A percentile compares a stretch with the other conserved stretches of the same genome.
These are phyloP conservation scores for Lapara coniferarum DNA, from an alignment of 2,888 invertebrate species.

Conservation along the genomic window DNA sequence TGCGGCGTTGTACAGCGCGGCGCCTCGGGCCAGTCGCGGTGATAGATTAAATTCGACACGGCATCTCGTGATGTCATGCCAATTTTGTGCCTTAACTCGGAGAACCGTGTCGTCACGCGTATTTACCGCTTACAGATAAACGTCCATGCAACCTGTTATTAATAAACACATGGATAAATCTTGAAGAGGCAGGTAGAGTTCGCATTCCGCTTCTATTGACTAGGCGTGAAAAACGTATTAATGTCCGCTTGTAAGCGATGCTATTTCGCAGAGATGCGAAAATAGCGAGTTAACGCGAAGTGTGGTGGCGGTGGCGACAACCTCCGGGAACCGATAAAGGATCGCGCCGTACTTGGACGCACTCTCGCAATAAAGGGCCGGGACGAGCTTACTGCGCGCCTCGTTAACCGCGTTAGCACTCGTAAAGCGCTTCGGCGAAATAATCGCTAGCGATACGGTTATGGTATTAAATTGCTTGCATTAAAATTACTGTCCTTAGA, in stretches of 20 bases:
- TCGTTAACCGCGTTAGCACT: conserved; percentile 73
- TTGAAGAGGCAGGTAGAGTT: conserved; percentile 29
- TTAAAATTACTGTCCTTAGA: conserved; percentile 10
- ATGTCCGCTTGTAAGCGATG: conserved; percentile 52
- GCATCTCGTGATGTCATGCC: conserved; percentile 81
- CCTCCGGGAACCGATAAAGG: conserved; percentile 80
- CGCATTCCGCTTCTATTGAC: conserved; percentile 50
- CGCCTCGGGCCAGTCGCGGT: conserved; percentile 72
- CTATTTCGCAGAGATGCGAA: conserved; percentile 71
- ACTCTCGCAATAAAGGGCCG: conserved; percentile 64
- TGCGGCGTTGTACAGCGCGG: conserved; percentile 46
- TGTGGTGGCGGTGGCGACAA: conserved; percentile 72
- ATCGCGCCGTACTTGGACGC: conserved; percentile 46
- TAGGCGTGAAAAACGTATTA: conserved; percentile 68
- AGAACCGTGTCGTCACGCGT: conserved; percentile 71
- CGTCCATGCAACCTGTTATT: conserved; percentile 54
- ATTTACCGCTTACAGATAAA: conserved; percentile 55
- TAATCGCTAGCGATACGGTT: conserved; percentile 48
- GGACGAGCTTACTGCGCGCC: conserved; percentile 59
- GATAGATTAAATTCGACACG: conserved; percentile 83
- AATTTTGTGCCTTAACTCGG: conserved; percentile 68
- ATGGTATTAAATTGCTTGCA: conserved; percentile 21
- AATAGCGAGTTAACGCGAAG: conserved; percentile 77
- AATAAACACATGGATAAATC: conserved; percentile 52
- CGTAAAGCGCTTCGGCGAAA: conserved; percentile 78